phyloP scores from a whole-genome alignment of 2,888 invertebrate genomes.

The Hermaeophaga mercurialis region DNA sequence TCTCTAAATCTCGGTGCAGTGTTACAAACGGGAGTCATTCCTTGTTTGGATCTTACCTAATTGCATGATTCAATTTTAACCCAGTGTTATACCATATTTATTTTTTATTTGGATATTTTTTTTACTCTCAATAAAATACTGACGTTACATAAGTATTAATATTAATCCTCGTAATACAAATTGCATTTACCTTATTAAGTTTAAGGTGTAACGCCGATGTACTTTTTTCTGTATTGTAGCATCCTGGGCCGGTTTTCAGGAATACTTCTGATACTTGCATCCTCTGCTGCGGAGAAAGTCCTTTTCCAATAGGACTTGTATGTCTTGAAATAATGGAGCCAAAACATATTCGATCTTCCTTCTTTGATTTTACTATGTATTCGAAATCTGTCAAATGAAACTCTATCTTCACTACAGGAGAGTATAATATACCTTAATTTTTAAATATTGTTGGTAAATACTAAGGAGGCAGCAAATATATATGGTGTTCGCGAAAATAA shows the following conservation, averaged over 20 bases:
- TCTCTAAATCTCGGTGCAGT: conserved; percentile 46
- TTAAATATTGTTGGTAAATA: too few relatives aligned
- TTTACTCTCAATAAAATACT: too few relatives aligned
- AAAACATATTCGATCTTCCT: conserved; percentile 49
- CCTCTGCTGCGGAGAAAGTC: conserved; percentile 46
- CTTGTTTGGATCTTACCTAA: conserved; percentile 49
- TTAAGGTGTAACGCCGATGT: conserved; percentile 43
- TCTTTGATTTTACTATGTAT: conserved; percentile 51
- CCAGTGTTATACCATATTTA: too few relatives aligned
- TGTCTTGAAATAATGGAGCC: conserved; percentile 46
- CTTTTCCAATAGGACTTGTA: conserved; percentile 47
- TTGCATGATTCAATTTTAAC: too few relatives aligned
- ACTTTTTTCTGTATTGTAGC: conserved; percentile 42
- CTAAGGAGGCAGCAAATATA: too few relatives aligned
- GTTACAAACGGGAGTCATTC: conserved; percentile 48
- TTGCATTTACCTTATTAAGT: conserved; percentile 43
- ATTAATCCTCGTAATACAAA: background rate
- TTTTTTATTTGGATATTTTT: too few relatives aligned
- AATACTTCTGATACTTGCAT: conserved; percentile 39
- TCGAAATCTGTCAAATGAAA: conserved; percentile 49
- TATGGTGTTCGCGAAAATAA: too few relatives aligned
- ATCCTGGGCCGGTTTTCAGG: conserved; percentile 43
- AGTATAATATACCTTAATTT: too few relatives aligned
- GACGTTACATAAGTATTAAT: background rate
- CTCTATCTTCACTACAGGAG: too few relatives aligned